A percentile compares a stretch with the other conserved stretches of the same genome.
Evolutionary conservation across 2,888 invertebrate genomes (phyloP).

Genomic region (Cheiracanthium punctorium): DNA sequence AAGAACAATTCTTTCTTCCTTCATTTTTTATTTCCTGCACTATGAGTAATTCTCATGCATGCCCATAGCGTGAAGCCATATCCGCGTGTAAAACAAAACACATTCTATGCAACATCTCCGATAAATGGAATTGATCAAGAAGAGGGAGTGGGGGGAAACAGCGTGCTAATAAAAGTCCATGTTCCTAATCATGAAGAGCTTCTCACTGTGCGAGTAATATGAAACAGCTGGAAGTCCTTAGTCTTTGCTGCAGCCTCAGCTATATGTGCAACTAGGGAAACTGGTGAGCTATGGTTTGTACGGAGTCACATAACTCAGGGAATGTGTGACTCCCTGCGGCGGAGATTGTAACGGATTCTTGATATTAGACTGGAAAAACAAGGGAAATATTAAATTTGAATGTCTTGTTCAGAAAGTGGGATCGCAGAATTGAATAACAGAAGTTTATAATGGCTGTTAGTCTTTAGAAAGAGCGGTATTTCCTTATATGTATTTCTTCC

Average conservation of each 20-base stretch:
- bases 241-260: not conserved
- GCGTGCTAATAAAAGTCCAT: conserved; percentile 12
- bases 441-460: too few species aligned
- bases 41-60: not conserved
- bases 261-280: not conserved
- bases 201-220: conserved; percentile 50
- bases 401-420: not conserved
- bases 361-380: not conserved
- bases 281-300: conserved; percentile 24
- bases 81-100: not conserved
- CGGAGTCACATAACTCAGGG: conserved; percentile 28
- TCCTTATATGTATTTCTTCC: too few species aligned
- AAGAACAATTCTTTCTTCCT: not conserved
- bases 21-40: not conserved
- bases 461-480: too few species aligned
- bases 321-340: conserved; percentile 8
- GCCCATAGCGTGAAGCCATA: not conserved
- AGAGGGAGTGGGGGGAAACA: conserved; percentile 1
- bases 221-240: conserved; percentile 43
- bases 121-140: not conserved
- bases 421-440: not conserved
- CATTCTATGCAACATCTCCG: not conserved
- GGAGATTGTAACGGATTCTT: not conserved
- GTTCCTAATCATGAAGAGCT: not conserved
- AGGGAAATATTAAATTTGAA: conserved; percentile 1